Base-by-base conservation (phyloP, 2,113 vertebrate species). In the Ictalurus furcatus region DNA sequence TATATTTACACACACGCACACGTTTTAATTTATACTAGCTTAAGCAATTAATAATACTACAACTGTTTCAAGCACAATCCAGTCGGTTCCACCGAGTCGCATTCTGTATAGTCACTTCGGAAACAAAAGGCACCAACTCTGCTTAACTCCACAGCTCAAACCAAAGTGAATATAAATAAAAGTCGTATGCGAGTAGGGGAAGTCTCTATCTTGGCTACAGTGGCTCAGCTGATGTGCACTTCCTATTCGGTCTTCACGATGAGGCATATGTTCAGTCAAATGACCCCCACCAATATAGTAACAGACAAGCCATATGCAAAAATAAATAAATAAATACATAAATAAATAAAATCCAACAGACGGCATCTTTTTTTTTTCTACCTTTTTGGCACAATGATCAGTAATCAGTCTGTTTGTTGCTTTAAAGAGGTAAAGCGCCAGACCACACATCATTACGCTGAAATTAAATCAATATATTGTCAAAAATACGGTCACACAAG, bases 251-350 rank as follows among this genome's bases (percentile, higher is more conserved):
- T 25, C 58, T 44, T 78, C 34, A 86, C n/a, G 56, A n/a, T 28
- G 34, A 67, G 28, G 28, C 44, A 54, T 52, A 19, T 59, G 30
- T 34, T 69, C 78, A 69, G 61, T 56, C 52, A 81, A 69, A 87
- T 65, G 86, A 80, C 59, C 86, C 4, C 11, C 28, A 19, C 9
- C 8, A 59, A 79, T 11, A 52, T 63, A 61, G 34, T 25, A 48
- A 54, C 65, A 85, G n/a, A 28, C 59, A 79, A 79, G n/a, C 67
- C 69, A 28, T 74, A 76, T 58, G 34, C 34, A 86, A 86, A 78
- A 65, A 11, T 21, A 21, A 54, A 82, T 17, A 34, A 58, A 48
- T 14, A 5, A 58, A 37, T 48, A 48, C 6, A 48, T 48, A 48
- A 48, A 48, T 48, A 48, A 48, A 48, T 9, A 82, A 56, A 82